Evolutionary conservation across 2,888 invertebrate genomes (phyloP).

Genomic region (Cataglyphis albicans): DNA sequence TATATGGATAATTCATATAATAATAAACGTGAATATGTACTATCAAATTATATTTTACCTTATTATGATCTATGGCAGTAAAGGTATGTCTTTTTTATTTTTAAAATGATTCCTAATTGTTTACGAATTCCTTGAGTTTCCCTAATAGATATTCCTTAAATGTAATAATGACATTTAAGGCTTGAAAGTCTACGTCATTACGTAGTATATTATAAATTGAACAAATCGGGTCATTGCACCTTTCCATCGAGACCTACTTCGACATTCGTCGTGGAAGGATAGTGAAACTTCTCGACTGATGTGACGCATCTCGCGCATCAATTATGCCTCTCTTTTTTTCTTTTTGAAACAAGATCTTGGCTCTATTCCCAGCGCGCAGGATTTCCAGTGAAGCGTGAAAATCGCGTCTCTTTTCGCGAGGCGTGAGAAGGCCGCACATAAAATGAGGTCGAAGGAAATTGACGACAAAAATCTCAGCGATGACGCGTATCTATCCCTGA

Average conservation of each 20-base stretch:
- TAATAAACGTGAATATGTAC: no score
- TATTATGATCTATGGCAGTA: background rate
- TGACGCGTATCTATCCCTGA: conserved; percentile 47
- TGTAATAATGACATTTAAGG: background rate
- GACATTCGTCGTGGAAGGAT: conserved; percentile 17
- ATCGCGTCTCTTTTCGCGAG: conserved; percentile 57
- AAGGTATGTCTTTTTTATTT: background rate
- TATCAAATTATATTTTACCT: background rate
- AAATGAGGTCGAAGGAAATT: conserved; percentile 67
- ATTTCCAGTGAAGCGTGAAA: conserved; percentile 69
- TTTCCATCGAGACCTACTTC: conserved; percentile 38
- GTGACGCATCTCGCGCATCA: background rate
- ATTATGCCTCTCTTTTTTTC: background rate
- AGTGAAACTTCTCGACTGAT: conserved; percentile 25
- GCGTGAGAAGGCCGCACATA: conserved; percentile 59
- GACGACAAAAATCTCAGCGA: conserved; percentile 60
- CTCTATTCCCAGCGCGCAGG: conserved; percentile 35
- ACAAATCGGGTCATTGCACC: conserved; percentile 34
- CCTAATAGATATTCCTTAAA: background rate
- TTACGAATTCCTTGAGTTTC: background rate
- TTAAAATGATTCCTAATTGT: background rate
- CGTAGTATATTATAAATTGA: conserved; percentile 14
- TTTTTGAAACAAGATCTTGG: background rate
- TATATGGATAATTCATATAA: background rate
- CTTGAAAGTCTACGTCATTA: conserved; percentile 4